Evolutionary conservation across 2,797 vertebrate species (phyloP).

Genomic region (Cossypha heuglini): DNA sequence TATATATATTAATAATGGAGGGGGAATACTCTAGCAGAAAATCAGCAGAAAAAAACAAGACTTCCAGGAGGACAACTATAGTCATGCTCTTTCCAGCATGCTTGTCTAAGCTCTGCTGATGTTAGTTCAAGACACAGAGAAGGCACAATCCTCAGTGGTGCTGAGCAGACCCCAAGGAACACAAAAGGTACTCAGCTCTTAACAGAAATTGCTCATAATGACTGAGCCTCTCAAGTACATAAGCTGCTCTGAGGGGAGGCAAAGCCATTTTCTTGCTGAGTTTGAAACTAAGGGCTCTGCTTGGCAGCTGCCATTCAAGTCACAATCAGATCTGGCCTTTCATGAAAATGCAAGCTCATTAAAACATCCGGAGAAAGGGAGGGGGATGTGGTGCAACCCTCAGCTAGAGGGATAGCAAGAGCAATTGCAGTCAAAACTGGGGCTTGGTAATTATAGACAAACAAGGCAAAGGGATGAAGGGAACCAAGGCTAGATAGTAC

Average conservation of each 20-base stretch:
- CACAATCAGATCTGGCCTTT: conserved; percentile 39
- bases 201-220: conserved; percentile 18
- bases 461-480: neutral
- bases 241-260: neutral
- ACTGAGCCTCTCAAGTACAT: conserved; percentile 1
- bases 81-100: neutral
- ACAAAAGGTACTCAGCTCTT: neutral
- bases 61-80: neutral
- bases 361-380: neutral
- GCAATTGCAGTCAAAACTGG: neutral
- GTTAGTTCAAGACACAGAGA: conserved; percentile 1
- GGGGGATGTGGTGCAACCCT: neutral
- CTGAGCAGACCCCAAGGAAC: neutral
- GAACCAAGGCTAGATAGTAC: neutral
- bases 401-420: neutral
- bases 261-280: conserved; percentile 38
- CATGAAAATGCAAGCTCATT: conserved; percentile 61
- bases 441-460: neutral
- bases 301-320: conserved; percentile 49
- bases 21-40: neutral
- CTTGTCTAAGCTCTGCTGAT: conserved; percentile 37
- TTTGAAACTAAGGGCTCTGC: conserved; percentile 27
- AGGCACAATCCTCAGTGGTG: neutral
- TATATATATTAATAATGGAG: neutral
- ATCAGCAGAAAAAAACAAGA: neutral